These are phyloP conservation scores for Galbula dea DNA, from an alignment of 2,113 vertebrate species.

Conservation along the genomic window DNA sequence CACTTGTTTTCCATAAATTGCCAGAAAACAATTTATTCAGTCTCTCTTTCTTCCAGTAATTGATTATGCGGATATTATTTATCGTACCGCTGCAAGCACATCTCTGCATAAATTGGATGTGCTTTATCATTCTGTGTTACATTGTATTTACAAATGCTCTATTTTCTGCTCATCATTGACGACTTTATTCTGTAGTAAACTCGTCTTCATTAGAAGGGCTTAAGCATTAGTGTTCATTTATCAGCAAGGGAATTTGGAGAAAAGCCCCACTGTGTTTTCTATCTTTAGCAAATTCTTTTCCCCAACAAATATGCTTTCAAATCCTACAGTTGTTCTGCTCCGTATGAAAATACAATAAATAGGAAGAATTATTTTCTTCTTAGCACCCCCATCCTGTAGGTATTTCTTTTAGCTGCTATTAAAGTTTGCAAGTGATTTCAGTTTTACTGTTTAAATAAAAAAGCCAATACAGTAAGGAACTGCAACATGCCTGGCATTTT, in stretches of 20 bases:
- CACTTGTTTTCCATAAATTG: conserved; percentile 62
- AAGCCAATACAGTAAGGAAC: not conserved
- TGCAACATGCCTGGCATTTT: not conserved
- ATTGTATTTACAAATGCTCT: conserved; percentile 68
- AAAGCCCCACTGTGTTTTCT: conserved; percentile 25
- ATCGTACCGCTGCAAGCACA: conserved; percentile 60
- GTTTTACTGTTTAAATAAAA: conserved; percentile 19
- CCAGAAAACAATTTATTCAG: conserved; percentile 64
- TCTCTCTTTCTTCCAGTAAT: conserved; percentile 65
- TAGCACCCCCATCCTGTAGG: not conserved
- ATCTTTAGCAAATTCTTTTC: conserved; percentile 46
- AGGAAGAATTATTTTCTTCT: not conserved
- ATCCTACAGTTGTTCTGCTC: not conserved
- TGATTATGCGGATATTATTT: conserved; percentile 72
- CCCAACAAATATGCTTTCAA: conserved; percentile 27
- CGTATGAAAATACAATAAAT: not conserved
- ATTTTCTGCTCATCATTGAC: conserved; percentile 64
- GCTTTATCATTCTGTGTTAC: conserved; percentile 64
- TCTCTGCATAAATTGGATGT: conserved; percentile 68
- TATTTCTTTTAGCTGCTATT: conserved; percentile 3
- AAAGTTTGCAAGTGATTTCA: conserved; percentile 14
- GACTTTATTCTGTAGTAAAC: conserved; percentile 67
- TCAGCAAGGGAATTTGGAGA: conserved; percentile 56
- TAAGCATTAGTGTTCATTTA: conserved; percentile 53
- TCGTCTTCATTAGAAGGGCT: conserved; percentile 65